phyloP scores from a whole-genome alignment of 2,797 vertebrate genomes.

The Cyclura pinguis region DNA sequence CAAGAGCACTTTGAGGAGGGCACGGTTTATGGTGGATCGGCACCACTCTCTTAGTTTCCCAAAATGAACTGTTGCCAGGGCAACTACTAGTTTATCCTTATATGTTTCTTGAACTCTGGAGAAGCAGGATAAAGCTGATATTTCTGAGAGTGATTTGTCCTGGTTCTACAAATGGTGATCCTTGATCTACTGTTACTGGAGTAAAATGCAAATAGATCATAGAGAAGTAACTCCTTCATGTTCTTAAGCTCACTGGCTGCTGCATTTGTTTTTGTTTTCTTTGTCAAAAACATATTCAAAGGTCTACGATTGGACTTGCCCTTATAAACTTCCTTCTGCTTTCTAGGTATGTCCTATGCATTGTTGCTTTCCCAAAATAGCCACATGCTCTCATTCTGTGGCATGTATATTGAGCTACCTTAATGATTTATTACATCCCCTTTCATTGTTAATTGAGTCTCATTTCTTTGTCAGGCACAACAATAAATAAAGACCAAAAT shows the following conservation, averaged over 20 bases:
- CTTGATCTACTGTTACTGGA: neutral
- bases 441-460: constrained; percentile 1
- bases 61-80: neutral
- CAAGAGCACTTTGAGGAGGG: neutral
- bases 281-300: neutral
- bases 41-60: neutral
- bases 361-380: constrained; percentile 18
- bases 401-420: neutral
- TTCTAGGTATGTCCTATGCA: neutral
- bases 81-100: too few relatives aligned
- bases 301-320: neutral
- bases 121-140: too few relatives aligned
- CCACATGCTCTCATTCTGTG: neutral
- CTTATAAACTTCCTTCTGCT: neutral
- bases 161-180: neutral
- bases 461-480: neutral
- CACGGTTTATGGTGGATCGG: neutral
- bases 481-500: neutral
- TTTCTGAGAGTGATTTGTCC: neutral
- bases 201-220: neutral
- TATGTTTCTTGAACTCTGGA: neutral
- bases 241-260: neutral
- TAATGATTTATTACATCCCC: constrained; percentile 4
- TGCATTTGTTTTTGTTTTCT: neutral
- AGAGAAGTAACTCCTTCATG: neutral